phyloP scores from a whole-genome alignment of 2,888 invertebrate genomes.

The Drosophila parthenogenetica region DNA sequence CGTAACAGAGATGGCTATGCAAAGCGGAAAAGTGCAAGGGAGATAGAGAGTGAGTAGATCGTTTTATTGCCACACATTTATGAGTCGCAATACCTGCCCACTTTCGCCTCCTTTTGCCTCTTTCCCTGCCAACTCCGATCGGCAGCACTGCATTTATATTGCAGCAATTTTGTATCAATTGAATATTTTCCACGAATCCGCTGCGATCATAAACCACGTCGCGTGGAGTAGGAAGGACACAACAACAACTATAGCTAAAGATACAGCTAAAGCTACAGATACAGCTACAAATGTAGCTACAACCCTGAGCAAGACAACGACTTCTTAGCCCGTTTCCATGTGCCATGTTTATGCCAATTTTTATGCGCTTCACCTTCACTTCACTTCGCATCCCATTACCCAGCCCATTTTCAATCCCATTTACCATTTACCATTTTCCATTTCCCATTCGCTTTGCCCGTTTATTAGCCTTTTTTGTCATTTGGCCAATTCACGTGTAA shows the following conservation, averaged over 20 bases:
- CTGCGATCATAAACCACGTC: conserved; percentile 73
- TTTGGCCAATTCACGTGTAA: conserved; percentile 71
- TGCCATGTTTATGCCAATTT: conserved; percentile 65
- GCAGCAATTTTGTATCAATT: conserved; percentile 81
- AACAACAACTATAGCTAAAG: conserved; percentile 1
- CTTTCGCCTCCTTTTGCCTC: background rate
- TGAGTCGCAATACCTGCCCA: conserved; percentile 51
- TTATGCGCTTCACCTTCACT: conserved; percentile 77
- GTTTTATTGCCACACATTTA: conserved; percentile 67
- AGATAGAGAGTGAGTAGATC: conserved; percentile 29
- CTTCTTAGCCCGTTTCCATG: conserved; percentile 46
- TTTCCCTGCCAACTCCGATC: conserved; percentile 49
- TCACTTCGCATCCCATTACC: conserved; percentile 47
- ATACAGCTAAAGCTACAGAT: conserved; percentile 7
- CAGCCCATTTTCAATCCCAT: conserved; percentile 19
- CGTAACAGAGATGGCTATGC: conserved; percentile 4
- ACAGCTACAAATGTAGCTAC: background rate
- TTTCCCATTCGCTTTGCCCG: conserved; percentile 15
- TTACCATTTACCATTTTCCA: conserved; percentile 27
- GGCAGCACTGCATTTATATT: conserved; percentile 79
- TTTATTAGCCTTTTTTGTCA: conserved; percentile 77
- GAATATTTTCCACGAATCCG: conserved; percentile 74
- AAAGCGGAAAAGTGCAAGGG: conserved; percentile 23
- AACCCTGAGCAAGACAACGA: conserved; percentile 33
- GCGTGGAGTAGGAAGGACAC: conserved; percentile 64